Conservation (phyloP, 1,140 invertebrate genomes). For the Yoshiicerus persimilis region DNA sequence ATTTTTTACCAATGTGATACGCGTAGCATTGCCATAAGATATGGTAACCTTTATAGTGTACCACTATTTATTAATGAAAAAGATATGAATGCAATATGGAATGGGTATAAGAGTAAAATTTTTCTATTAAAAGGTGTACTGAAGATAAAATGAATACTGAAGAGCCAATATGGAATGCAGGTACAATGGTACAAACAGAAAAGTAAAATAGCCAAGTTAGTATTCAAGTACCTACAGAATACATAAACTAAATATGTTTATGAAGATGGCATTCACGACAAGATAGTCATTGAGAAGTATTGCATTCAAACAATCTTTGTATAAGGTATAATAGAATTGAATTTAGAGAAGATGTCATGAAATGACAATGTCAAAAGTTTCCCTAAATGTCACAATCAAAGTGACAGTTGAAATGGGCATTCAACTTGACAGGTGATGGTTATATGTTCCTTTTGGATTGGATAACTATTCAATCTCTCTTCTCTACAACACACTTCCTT, state of each 20-base stretch:
- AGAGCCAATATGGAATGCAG: too few relatives aligned
- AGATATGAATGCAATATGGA: too few relatives aligned
- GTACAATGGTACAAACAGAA: background rate
- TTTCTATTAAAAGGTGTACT: too few relatives aligned
- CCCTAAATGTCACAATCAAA: background rate
- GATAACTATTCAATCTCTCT: background rate
- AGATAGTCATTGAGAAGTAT: background rate
- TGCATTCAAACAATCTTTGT: background rate
- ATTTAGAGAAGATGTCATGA: background rate
- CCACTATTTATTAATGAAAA: too few relatives aligned
- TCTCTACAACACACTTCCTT: background rate
- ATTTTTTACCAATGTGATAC: too few relatives aligned
- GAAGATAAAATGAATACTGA: too few relatives aligned
- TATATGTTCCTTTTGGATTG: background rate
- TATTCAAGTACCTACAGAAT: background rate
- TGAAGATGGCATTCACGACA: background rate
- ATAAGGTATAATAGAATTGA: background rate
- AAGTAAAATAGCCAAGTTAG: background rate
- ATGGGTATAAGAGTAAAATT: too few relatives aligned
- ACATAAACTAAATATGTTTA: background rate
- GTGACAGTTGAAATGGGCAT: background rate
- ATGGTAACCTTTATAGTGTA: too few relatives aligned
- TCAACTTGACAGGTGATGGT: background rate
- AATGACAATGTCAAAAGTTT: constrained; percentile 6
- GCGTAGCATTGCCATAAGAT: too few relatives aligned